Evolutionary conservation across 2,113 vertebrate species (phyloP), one percentile per base, ranked within the genome.

Genomic region (Heterotilapia buettikoferi): DNA sequence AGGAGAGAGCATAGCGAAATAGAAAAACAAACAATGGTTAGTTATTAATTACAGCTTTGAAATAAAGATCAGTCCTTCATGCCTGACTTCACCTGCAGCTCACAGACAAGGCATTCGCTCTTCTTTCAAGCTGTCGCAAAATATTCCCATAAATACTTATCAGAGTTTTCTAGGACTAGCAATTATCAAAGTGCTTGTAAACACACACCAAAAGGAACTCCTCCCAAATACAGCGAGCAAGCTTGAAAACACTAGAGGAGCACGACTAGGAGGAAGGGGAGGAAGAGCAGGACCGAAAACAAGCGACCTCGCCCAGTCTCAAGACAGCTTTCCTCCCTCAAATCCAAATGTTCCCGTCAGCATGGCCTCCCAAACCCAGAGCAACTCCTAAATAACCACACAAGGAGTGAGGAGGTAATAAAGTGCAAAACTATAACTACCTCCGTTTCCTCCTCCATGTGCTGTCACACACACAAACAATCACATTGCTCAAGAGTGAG

Each of bases 271-370:
- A 89, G 79, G 81, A 90, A 83, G 45, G 78, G 43, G 82, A 83
- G 21, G 66, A 85, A 36, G 83, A 84, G 21, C n/a, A 84, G 6
- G 26, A 92, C 85, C 57, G 80, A 68, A 93, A 94, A 94, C 93
- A 93, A 85, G 57, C 26, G 33, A 90, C 84, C 88, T 86, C 83
- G 38, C 85, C 90, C 89, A 93, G 68, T 92, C 93, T 92, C 89
- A 38, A 53, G 92, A 89, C 85, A 85, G 29, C 54, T 82, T 61
- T 80, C 61, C 76, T 82, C 71, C 50, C 53, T 91, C 86, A 19
- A 18, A 86, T 86, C 87, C 90, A 91, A 90, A 88, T 80, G 6
- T 76, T 76, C 84, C 85, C 79, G 38, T 83, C 68, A 81, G 82
- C 66, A 63, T 4, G 50, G 71, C 82, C 79, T 66, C 50, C 3